Evolutionary conservation across 2,888 invertebrate genomes (phyloP), one percentile per base, ranked within the genome.

Genomic region (Allacma fusca): DNA sequence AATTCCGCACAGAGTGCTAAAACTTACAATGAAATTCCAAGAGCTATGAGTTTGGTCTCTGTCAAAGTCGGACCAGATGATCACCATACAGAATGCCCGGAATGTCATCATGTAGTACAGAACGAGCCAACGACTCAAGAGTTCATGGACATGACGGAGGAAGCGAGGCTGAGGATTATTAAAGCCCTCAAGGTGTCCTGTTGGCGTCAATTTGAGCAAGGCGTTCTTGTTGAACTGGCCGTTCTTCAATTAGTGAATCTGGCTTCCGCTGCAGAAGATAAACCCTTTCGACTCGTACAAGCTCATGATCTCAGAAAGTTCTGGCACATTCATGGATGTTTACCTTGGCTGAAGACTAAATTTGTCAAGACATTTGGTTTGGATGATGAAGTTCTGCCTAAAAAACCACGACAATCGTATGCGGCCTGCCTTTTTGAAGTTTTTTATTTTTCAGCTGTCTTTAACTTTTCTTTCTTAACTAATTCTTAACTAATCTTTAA

Each of bases 181-280:
- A 91, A 91, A 86, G 89, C 91, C 0, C 87, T 91, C 85, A 91
- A 90, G 86, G 90, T 91, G 79, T 90, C 90, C 0, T 91, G 90
- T 82, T 90, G 91, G 89, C 87, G 90, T 0, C 91, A 91, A 84
- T 91, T 89, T 82, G 91, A 91, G 82, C 89, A 90, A 76, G 91
- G 91, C 0, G 89, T 91, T 86, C 87, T 91, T 78, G 89, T 90
- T 65, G 89, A 90, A 77, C 89, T 90, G 4, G 90, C 90, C 0
- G 89, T 91, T 0, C 86, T 89, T 67, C 86, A 88, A 0, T 85
- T 91, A 19, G 88, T 89, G 4, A 90, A 90, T 76, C 88, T 88
- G 0, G 88, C 89, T 0, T 90, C 90, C 62, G 87, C 87, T 0
- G 89, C 89, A 0, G 87, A 89, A 0, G 89, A 90, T 77, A 87